phyloP scores from a whole-genome alignment of 1,140 invertebrate genomes.

The Capitella teleta region DNA sequence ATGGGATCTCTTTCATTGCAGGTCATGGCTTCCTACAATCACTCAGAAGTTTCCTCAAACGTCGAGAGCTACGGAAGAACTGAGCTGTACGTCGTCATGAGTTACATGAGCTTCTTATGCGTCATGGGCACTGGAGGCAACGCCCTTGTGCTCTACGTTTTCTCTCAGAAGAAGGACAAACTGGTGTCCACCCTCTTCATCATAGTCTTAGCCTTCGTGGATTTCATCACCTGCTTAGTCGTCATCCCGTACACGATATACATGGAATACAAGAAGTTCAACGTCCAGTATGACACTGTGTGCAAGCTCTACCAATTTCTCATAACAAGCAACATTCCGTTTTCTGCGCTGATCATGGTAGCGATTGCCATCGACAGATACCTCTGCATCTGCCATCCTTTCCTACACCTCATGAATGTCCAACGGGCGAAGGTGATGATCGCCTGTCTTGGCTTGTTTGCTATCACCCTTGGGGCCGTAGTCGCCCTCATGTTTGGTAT shows the following conservation, averaged over 20 bases:
- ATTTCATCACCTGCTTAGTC: constrained; percentile 15
- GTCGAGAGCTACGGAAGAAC: neutral
- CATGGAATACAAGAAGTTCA: constrained; percentile 13
- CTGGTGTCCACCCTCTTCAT: constrained; percentile 36
- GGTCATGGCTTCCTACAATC: neutral
- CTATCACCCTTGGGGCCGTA: constrained; percentile 25
- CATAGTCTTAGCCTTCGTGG: constrained; percentile 31
- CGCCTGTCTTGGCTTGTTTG: constrained; percentile 20
- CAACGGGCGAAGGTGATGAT: constrained; percentile 27
- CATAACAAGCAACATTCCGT: constrained; percentile 13
- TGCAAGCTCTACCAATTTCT: constrained; percentile 15
- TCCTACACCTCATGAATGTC: constrained; percentile 29
- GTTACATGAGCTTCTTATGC: constrained; percentile 17
- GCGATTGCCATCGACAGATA: constrained; percentile 16
- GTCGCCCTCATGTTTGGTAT: constrained; percentile 27
- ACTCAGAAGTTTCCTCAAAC: neutral
- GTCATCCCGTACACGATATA: constrained; percentile 13
- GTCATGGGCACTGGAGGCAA: constrained; percentile 35
- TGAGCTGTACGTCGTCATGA: constrained; percentile 9
- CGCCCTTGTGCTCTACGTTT: constrained; percentile 36
- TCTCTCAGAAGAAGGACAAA: constrained; percentile 31
- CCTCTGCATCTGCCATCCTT: constrained; percentile 39
- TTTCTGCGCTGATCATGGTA: constrained; percentile 11
- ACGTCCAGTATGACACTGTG: constrained; percentile 4
- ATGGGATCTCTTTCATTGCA: neutral